phyloP scores from a whole-genome alignment of 1,140 invertebrate genomes.

The Leptonema lineaticorne region DNA sequence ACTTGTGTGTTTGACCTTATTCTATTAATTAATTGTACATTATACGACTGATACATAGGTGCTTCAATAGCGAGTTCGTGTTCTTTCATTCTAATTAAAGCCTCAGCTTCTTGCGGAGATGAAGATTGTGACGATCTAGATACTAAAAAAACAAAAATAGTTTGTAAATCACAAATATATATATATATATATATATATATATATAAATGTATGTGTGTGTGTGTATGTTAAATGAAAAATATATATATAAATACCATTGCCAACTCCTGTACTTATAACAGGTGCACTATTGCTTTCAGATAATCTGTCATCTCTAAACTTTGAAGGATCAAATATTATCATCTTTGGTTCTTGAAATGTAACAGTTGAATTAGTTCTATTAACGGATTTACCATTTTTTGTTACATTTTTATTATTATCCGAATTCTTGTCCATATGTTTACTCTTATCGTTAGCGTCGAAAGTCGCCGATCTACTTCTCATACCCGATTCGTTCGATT shows the following conservation, averaged over 20 bases:
- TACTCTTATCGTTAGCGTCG: constrained; percentile 27
- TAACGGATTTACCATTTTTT: constrained; percentile 6
- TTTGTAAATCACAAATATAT: background rate
- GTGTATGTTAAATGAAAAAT: too few relatives aligned
- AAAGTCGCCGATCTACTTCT: constrained; percentile 36
- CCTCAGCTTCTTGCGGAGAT: constrained; percentile 47
- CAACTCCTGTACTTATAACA: too few relatives aligned
- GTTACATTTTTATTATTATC: background rate
- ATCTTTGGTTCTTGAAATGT: constrained; percentile 27
- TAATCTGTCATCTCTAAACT: background rate
- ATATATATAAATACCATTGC: too few relatives aligned
- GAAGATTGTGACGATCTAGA: background rate
- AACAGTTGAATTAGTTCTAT: constrained; percentile 25
- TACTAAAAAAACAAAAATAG: background rate
- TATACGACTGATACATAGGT: constrained; percentile 81
- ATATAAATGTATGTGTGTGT: too few relatives aligned
- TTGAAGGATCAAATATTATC: constrained; percentile 4
- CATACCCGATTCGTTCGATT: constrained; percentile 19
- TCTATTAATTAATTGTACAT: constrained; percentile 77
- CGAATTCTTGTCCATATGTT: background rate
- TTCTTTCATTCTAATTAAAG: constrained; percentile 63
- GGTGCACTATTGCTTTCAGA: constrained; percentile 10
- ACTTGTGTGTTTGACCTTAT: constrained; percentile 79
- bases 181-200: too few relatives aligned
- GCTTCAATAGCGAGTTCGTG: constrained; percentile 78